These are phyloP conservation scores for Fregetta grallaria DNA, from an alignment of 2,113 vertebrate species.

Conservation along the genomic window DNA sequence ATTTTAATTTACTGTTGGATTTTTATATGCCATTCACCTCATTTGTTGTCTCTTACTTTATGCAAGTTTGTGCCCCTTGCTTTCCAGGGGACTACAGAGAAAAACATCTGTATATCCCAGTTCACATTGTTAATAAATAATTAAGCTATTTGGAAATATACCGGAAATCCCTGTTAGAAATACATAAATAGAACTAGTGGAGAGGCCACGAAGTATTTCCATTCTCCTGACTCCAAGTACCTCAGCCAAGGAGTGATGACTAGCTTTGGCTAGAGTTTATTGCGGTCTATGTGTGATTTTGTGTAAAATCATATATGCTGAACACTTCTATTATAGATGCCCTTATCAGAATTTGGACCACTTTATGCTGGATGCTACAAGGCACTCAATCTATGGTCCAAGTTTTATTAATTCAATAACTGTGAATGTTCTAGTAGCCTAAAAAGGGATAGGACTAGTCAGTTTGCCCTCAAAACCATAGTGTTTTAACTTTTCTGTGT, in stretches of 20 bases:
- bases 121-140: conserved; percentile 35
- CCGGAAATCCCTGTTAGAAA: not conserved
- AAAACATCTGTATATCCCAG: not conserved
- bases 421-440: not conserved
- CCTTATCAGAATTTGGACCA: not conserved
- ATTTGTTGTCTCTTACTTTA: conserved; percentile 14
- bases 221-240: not conserved
- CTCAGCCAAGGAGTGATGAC: not conserved
- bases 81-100: not conserved
- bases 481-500: not conserved
- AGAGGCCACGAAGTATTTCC: not conserved
- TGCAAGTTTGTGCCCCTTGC: not conserved
- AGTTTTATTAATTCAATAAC: not conserved
- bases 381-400: not conserved
- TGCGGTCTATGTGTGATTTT: not conserved
- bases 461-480: not conserved
- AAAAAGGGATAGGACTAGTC: not conserved
- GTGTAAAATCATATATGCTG: not conserved
- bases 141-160: conserved; percentile 40
- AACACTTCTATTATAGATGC: not conserved
- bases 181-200: not conserved
- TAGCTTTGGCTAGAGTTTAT: not conserved
- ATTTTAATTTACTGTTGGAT: not conserved
- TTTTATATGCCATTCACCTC: not conserved
- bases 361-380: not conserved